A percentile compares a stretch with the other conserved stretches of the same genome.
Evolutionary conservation across 2,113 vertebrate genomes (phyloP).

Genomic region (Plecotus auritus): DNA sequence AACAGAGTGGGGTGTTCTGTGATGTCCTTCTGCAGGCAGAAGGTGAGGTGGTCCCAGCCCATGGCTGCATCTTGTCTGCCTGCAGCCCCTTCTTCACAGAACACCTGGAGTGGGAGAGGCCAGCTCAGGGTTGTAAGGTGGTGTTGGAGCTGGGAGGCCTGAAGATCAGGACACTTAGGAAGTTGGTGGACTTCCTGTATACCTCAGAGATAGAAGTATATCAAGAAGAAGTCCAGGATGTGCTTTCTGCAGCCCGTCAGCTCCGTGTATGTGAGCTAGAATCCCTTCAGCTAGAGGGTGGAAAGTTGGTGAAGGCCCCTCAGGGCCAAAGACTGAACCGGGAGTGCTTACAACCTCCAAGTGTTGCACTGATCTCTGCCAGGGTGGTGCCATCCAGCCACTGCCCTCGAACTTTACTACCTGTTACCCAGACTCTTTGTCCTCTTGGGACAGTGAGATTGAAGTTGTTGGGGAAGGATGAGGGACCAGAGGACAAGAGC

Average conservation of each 20-base stretch:
- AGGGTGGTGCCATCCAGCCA: constrained; percentile 20
- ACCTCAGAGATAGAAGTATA: constrained; percentile 86
- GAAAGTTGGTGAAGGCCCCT: constrained; percentile 73
- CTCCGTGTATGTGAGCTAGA: constrained; percentile 84
- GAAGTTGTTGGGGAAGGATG: background rate
- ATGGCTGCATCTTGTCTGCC: constrained; percentile 89
- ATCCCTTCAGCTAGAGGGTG: constrained; percentile 77
- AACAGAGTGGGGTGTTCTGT: constrained; percentile 85
- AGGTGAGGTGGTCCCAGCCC: constrained; percentile 86
- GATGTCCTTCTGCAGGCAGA: constrained; percentile 89
- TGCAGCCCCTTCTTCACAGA: constrained; percentile 89
- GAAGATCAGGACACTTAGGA: constrained; percentile 83
- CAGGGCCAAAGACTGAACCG: constrained; percentile 72
- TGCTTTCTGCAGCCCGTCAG: constrained; percentile 82
- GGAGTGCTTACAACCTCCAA: constrained; percentile 63
- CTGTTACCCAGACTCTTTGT: background rate
- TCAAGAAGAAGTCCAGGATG: constrained; percentile 80
- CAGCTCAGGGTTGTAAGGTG: constrained; percentile 74
- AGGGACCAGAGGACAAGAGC: rapidly evolving
- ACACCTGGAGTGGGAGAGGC: constrained; percentile 77
- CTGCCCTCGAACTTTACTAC: background rate
- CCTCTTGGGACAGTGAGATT: background rate
- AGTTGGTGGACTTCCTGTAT: constrained; percentile 89
- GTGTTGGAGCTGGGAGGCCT: constrained; percentile 82
- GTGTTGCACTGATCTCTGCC: background rate